Conservation (phyloP, 2,797 vertebrate genomes). For the Esox lucius region DNA sequence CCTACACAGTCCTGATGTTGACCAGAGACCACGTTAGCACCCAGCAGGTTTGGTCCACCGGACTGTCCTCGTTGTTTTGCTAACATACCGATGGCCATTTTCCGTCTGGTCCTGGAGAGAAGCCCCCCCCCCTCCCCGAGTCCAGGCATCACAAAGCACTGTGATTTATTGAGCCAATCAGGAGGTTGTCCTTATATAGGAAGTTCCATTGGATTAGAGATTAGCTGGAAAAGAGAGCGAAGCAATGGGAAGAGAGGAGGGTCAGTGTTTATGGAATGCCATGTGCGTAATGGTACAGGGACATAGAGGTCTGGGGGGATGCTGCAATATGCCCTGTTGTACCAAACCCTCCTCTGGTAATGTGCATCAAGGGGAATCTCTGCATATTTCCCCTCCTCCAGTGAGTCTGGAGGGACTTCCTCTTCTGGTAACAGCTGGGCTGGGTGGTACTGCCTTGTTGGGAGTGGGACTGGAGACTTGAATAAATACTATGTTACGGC, state of each 20-base stretch:
- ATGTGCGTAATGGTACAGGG: constrained; percentile 42
- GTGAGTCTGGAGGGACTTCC: constrained; percentile 54
- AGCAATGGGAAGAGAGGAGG: not conserved
- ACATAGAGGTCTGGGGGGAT: constrained; percentile 34
- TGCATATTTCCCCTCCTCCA: not conserved
- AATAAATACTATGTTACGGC: not conserved
- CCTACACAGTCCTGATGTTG: constrained; percentile 62
- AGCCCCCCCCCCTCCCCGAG: not conserved
- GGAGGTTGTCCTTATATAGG: constrained; percentile 81
- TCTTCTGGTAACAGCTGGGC: constrained; percentile 51
- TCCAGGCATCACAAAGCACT: constrained; percentile 42
- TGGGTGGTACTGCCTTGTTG: constrained; percentile 61
- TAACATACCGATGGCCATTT: constrained; percentile 33
- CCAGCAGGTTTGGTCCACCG: constrained; percentile 36
- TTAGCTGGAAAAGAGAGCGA: constrained; percentile 40
- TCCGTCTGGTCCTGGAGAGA: constrained; percentile 48
- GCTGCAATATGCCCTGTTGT: constrained; percentile 18
- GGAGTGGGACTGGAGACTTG: constrained; percentile 44
- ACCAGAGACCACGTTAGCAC: constrained; percentile 58
- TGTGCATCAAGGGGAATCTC: constrained; percentile 52
- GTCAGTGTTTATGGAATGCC: constrained; percentile 53
- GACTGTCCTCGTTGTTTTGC: constrained; percentile 46
- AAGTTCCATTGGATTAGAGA: constrained; percentile 68
- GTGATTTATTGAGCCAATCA: constrained; percentile 74
- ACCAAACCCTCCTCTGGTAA: constrained; percentile 24